phyloP scores from a whole-genome alignment of 2,888 invertebrate species.

The Phortica okadai region DNA sequence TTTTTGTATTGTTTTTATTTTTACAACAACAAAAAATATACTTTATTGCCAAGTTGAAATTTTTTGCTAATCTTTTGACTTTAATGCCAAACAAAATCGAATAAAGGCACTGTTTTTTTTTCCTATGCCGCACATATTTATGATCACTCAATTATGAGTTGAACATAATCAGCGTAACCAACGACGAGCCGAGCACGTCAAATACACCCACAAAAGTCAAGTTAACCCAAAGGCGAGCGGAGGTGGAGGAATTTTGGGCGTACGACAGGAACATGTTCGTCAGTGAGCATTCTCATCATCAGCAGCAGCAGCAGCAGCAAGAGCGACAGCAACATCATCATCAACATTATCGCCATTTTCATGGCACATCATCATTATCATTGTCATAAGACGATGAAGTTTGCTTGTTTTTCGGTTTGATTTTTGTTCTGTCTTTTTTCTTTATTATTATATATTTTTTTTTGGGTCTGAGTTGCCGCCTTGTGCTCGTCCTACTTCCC shows the following conservation, averaged over 20 bases:
- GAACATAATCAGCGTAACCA: constrained; percentile 30
- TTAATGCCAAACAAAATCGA: background rate
- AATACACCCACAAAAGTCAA: constrained; percentile 5
- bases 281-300: background rate
- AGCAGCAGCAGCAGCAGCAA: background rate
- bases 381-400: background rate
- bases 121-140: constrained; percentile 15
- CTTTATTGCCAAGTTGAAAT: constrained; percentile 11
- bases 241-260: background rate
- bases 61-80: constrained; percentile 9
- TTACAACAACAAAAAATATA: background rate
- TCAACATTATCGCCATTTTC: background rate
- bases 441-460: background rate
- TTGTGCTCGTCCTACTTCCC: background rate
- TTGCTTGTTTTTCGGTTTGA: too few relatives aligned
- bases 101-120: background rate
- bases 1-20: background rate
- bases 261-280: background rate
- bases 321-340: background rate
- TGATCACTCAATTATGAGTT: constrained; percentile 28
- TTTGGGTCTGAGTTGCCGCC: background rate
- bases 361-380: constrained; percentile 6
- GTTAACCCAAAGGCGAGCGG: background rate
- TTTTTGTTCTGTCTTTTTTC: background rate
- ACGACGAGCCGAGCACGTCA: background rate